A percentile compares a stretch with the other conserved stretches of the same genome.
phyloP scores from a whole-genome alignment of 2,113 vertebrate genomes.

The Platysternon megacephalum region DNA sequence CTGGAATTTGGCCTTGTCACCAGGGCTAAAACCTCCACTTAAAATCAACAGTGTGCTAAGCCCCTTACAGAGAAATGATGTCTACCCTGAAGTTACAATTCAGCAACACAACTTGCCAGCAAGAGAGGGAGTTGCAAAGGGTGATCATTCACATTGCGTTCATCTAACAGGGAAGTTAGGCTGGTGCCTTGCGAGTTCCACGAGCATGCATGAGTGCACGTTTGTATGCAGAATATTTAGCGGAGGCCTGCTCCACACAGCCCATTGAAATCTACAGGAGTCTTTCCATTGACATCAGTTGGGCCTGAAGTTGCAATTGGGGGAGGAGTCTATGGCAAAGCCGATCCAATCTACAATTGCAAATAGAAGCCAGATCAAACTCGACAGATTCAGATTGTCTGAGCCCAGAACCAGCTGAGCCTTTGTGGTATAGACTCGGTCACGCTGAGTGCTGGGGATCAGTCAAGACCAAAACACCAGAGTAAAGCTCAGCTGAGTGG shows the following conservation, averaged over 20 bases:
- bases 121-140: neutral
- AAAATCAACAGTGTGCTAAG: neutral
- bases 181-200: neutral
- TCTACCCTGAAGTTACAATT: neutral
- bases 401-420: neutral
- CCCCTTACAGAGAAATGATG: neutral
- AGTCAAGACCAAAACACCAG: neutral
- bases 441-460: fast-evolving
- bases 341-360: neutral
- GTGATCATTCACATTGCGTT: neutral
- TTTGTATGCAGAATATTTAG: neutral
- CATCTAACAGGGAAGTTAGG: neutral
- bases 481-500: neutral
- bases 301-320: neutral
- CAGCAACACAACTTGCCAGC: neutral
- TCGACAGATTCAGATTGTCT: neutral
- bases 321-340: neutral
- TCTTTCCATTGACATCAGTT: neutral
- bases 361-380: neutral
- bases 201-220: neutral
- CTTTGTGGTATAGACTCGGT: neutral
- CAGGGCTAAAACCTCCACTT: neutral
- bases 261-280: neutral
- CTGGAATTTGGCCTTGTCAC: neutral
- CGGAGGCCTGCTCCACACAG: neutral